A percentile compares a stretch with the other conserved stretches of the same genome.
Conservation (phyloP, 1,140 invertebrate genomes). For the Apis cerana region DNA sequence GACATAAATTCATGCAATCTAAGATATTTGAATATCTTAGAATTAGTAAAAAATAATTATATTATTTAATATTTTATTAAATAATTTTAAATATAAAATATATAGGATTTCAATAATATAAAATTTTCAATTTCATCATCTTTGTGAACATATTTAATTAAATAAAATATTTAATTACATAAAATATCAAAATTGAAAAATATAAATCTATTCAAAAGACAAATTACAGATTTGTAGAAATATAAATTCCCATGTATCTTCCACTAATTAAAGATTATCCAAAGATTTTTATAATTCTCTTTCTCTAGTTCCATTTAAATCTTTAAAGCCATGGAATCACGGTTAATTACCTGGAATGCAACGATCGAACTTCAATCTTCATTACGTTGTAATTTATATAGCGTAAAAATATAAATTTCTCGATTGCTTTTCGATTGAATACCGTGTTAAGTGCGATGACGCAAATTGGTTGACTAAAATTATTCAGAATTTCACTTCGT, state of each 20-base stretch:
- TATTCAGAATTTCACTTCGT: slow-evolving; percentile 41
- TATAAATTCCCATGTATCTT: not conserved
- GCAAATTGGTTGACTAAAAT: slow-evolving; percentile 21
- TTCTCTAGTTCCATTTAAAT: slow-evolving; percentile 18
- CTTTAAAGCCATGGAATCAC: slow-evolving; percentile 5
- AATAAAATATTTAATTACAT: too few relatives aligned
- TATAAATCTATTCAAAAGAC: not conserved
- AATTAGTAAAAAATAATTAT: too few relatives aligned
- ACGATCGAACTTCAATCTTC: slow-evolving; percentile 38
- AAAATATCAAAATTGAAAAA: not conserved
- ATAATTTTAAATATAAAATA: too few relatives aligned
- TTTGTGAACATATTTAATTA: too few relatives aligned
- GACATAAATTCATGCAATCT: too few relatives aligned
- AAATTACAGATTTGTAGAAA: too few relatives aligned
- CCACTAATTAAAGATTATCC: not conserved
- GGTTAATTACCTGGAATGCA: slow-evolving; percentile 19
- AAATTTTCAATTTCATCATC: too few relatives aligned
- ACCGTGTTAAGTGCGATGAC: slow-evolving; percentile 34
- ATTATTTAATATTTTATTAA: too few relatives aligned
- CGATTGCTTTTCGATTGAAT: slow-evolving; percentile 12
- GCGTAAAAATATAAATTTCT: slow-evolving; percentile 34
- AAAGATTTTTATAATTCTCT: not conserved
- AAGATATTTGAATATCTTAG: too few relatives aligned
- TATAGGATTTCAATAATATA: too few relatives aligned
- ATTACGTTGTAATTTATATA: slow-evolving; percentile 13